Evolutionary conservation across 2,888 invertebrate genomes (phyloP).

Genomic region (Cantharis lateralis): DNA sequence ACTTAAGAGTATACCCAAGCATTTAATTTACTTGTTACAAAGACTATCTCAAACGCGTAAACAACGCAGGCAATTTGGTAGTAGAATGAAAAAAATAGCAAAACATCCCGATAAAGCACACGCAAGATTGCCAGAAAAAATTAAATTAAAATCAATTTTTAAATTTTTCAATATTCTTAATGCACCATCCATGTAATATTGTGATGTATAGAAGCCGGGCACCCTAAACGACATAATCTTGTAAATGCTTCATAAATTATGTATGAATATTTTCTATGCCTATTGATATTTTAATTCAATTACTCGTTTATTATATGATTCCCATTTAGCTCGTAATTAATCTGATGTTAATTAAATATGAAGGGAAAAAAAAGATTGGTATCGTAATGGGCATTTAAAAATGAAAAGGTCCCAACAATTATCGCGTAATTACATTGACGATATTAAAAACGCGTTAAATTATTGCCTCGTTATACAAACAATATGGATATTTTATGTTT

Average conservation of each 20-base stretch:
- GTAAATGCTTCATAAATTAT: background rate
- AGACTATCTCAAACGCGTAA: background rate
- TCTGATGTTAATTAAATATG: background rate
- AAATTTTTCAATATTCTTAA: background rate
- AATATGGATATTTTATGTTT: background rate
- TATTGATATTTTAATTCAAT: background rate
- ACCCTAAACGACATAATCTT: background rate
- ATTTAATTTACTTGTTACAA: background rate
- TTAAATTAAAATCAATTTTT: background rate
- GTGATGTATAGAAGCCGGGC: background rate
- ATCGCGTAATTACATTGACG: background rate
- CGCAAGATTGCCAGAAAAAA: background rate
- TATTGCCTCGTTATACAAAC: background rate
- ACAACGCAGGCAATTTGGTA: background rate
- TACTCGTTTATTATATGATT: background rate
- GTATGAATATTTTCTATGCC: background rate
- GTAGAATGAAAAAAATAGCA: background rate
- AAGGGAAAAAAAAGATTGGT: background rate
- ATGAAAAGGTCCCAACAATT: background rate
- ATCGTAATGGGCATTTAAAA: background rate
- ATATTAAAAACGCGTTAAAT: background rate
- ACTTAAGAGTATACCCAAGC: background rate
- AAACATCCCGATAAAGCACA: background rate
- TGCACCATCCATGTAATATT: background rate
- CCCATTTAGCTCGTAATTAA: background rate